Base-by-base conservation (phyloP, 2,888 invertebrate genomes). In the Drosophila meridionalis region DNA sequence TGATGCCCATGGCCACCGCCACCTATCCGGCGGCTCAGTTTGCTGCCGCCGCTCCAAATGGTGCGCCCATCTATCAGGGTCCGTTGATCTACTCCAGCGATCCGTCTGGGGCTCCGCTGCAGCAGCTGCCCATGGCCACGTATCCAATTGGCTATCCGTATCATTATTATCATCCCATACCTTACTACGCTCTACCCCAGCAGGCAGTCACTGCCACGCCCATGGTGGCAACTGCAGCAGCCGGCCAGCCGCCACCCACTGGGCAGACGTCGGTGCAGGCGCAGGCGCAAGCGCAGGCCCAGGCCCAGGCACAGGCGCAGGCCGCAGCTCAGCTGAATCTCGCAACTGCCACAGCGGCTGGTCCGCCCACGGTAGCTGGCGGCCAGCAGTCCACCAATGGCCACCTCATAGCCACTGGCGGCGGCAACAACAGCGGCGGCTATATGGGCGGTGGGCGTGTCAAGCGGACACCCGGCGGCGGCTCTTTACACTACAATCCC, bases 81-180 rank as follows among this genome's bases (percentile, higher is more conserved):
- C 93, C 93, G 68, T 90, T 93, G 34, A 90, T 93, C n/a, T 93
- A 93, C 75, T 92, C 93, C 43, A 91, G 93, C 43, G 93, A 93
- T 70, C 93, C 93, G 69, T 91, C 92, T 71, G 81, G 88, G 26
- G 86, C 76, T 2, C 93, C 92, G 79, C 77, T 93, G 77, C 93
- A 93, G 70, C 93, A 93, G 82, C 91, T 93, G 78, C 93, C 93
- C 45, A 90, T 93, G 87, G 88, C 91, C 69, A 91, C 93, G 63
- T 93, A 93, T 86, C 93, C 93, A 9, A 92, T 93, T 67, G 90
- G 93, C 61, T 93, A 93, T 88, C 91, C 93, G 63, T 93, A 93
- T 89, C 92, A 92, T 30, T 93, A 93, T 63, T 93, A 93, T 86
- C 92, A 92, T 90, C 92, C 93, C 60, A 93, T 93, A 92, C 92